Base-by-base conservation (phyloP, 2,888 invertebrate species). In the Anoncus sp. region DNA sequence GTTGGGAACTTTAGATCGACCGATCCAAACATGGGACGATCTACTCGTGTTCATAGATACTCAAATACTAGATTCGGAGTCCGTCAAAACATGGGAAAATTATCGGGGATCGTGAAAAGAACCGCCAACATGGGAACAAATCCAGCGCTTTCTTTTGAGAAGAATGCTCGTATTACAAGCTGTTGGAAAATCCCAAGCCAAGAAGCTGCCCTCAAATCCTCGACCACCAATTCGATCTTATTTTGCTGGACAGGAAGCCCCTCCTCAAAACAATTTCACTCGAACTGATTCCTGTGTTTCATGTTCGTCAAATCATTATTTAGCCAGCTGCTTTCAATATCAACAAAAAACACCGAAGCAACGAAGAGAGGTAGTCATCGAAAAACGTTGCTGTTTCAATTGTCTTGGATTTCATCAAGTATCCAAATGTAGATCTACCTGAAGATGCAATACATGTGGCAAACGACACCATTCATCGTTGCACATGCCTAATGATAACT, bases 101-200 rank as follows among this genome's bases (percentile, higher is more conserved):
- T n/a, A n/a, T n/a, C n/a, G n/a, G n/a, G n/a, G n/a, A n/a, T n/a
- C n/a, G n/a, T n/a, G n/a, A n/a, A n/a, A n/a, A n/a, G 71, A 71
- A 12, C 71, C 71, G 20, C 71, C 71, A n/a, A 62, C 47, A 1
- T 71, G 71, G 71, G 10, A 16, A 27, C 71, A 62, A 20, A 3
- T 71, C 1, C 47, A 7, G 12, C 49, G 62, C 5, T 71, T 71
- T 35, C 51, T 71, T 6, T 20, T 62, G 62, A 62, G 51, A n/a
- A 6, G 71, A 20, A 43, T 60, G 38, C 24, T 71, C 7, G 18
- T 40, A 2, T 45, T 71, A 3, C 60, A 71, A 38, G 71, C 62
- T 2, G 16, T 71, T 2, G 71, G 62, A 59, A 62, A 71, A 62
- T 62, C 62, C 3, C 35, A 16, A 53, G 14, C 24, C n/a, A 4